Evolutionary conservation across 2,113 vertebrate genomes (phyloP).

Genomic region (Struthidea cinerea): DNA sequence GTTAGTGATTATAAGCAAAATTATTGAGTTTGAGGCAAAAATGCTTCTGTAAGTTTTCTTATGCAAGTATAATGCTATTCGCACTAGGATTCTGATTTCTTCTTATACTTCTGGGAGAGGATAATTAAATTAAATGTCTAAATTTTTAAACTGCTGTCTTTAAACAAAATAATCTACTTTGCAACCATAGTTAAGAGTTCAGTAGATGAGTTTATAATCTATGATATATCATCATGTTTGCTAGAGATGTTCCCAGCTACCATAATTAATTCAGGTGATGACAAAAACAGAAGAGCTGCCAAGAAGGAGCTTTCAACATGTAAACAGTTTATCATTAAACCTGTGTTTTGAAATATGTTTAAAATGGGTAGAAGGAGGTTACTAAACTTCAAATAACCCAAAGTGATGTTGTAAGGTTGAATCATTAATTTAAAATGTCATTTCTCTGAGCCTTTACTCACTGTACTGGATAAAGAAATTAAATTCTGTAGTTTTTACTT

Average conservation of each 20-base stretch:
- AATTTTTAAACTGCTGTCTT: slow-evolving; percentile 70
- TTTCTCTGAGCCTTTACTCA: slow-evolving; percentile 16
- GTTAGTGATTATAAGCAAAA: slow-evolving; percentile 82
- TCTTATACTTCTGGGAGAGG: slow-evolving; percentile 71
- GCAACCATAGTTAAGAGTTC: slow-evolving; percentile 63
- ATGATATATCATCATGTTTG: slow-evolving; percentile 62
- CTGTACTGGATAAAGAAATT: neutral
- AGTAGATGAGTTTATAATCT: slow-evolving; percentile 62
- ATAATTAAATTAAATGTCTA: slow-evolving; percentile 81
- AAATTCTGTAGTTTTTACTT: neutral
- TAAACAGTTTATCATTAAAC: slow-evolving; percentile 48
- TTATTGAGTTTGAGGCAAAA: slow-evolving; percentile 75
- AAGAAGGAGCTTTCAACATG: slow-evolving; percentile 49
- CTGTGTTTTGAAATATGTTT: slow-evolving; percentile 34
- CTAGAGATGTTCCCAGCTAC: slow-evolving; percentile 30
- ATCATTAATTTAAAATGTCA: neutral
- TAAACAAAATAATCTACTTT: slow-evolving; percentile 73
- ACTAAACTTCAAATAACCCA: slow-evolving; percentile 32
- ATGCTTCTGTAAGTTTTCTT: slow-evolving; percentile 69
- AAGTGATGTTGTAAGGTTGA: slow-evolving; percentile 23
- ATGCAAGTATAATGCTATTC: slow-evolving; percentile 65
- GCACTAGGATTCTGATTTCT: slow-evolving; percentile 70
- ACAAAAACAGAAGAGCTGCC: slow-evolving; percentile 52
- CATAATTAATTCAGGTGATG: slow-evolving; percentile 65
- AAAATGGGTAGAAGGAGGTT: slow-evolving; percentile 32